phyloP scores from a whole-genome alignment of 2,888 invertebrate species.

The Labia minor region DNA sequence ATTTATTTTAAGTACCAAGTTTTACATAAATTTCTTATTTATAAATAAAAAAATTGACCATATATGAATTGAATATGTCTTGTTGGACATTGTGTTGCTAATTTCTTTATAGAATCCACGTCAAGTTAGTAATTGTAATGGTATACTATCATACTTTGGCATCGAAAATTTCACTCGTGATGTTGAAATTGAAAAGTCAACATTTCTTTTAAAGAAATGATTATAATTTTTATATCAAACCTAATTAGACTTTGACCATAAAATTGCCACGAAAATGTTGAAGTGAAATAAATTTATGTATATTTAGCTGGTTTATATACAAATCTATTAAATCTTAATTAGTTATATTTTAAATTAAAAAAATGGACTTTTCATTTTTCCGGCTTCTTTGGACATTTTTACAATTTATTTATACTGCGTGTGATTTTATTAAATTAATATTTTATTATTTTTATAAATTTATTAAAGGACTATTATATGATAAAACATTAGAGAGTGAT shows the following conservation, averaged over 20 bases:
- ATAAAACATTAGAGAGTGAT: constrained; percentile 22
- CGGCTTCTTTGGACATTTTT: constrained; percentile 24
- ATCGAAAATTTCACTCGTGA: neutral
- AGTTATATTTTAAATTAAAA: constrained; percentile 8
- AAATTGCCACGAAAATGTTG: no score
- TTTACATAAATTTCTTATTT: no score
- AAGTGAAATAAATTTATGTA: neutral
- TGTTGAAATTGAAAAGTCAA: no score
- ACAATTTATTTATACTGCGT: constrained; percentile 24
- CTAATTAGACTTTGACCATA: no score
- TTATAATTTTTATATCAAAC: no score
- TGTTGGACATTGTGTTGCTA: no score
- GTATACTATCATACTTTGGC: neutral
- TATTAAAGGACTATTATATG: constrained; percentile 21
- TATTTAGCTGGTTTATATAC: constrained; percentile 26
- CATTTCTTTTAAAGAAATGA: no score
- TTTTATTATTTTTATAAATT: constrained; percentile 23
- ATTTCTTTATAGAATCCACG: no score
- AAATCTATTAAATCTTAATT: constrained; percentile 28
- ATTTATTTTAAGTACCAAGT: no score
- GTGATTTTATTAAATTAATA: constrained; percentile 21
- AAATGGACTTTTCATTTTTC: constrained; percentile 23
- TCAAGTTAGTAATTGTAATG: neutral
- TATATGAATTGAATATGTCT: no score
- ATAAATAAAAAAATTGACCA: no score